Conservation (phyloP, 1,140 invertebrate genomes). For the Drosophila miranda region DNA sequence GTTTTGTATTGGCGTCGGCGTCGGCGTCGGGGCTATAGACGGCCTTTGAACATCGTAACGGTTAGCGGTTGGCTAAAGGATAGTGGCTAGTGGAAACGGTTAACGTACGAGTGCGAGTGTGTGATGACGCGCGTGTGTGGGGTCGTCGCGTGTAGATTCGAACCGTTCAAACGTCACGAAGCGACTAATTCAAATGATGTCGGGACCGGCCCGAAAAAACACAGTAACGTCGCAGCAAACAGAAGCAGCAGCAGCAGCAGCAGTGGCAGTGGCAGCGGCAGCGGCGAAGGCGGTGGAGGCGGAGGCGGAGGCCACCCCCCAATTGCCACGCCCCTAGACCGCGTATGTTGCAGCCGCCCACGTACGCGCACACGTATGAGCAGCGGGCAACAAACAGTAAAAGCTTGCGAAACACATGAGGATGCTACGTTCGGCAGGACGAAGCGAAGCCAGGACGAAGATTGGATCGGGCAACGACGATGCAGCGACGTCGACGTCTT, state of each 20-base stretch:
- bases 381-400: slow-evolving; percentile 62
- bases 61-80: slow-evolving; percentile 27
- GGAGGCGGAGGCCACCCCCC: slow-evolving; percentile 50
- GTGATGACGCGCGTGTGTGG: slow-evolving; percentile 32
- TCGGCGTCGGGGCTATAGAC: slow-evolving; percentile 46
- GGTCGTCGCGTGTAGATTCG: slow-evolving; percentile 78
- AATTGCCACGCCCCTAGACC: slow-evolving; percentile 23
- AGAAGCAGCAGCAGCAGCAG: slow-evolving; percentile 23
- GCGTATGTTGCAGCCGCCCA: slow-evolving; percentile 51
- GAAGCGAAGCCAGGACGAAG: slow-evolving; percentile 41
- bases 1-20: not conserved
- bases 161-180: slow-evolving; percentile 82
- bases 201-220: slow-evolving; percentile 69
- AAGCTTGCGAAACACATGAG: slow-evolving; percentile 72
- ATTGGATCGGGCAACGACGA: slow-evolving; percentile 26
- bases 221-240: slow-evolving; percentile 45
- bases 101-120: slow-evolving; percentile 29
- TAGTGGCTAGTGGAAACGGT: not conserved
- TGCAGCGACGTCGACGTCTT: slow-evolving; percentile 38
- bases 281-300: slow-evolving; percentile 57
- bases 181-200: slow-evolving; percentile 82
- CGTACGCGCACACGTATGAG: slow-evolving; percentile 79
- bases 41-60: slow-evolving; percentile 28
- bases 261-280: slow-evolving; percentile 24
- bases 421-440: slow-evolving; percentile 54